Percentiles rank a stretch among this genome's conserved stretches.
These are phyloP conservation scores for Amphiduros pacificus DNA, from an alignment of 2,888 invertebrate species.

Conservation along the genomic window DNA sequence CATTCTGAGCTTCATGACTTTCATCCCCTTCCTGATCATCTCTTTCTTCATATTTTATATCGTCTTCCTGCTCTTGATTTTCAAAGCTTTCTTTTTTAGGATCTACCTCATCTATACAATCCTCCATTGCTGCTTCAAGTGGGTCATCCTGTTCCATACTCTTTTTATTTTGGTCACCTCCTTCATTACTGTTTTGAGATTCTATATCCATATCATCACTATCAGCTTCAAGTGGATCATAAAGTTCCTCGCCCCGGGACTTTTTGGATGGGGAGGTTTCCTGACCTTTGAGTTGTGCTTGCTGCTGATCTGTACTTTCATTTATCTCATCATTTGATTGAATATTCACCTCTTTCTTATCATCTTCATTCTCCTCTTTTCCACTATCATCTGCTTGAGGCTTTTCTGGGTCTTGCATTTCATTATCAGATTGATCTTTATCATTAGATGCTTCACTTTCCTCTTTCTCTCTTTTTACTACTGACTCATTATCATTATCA, in stretches of 20 bases:
- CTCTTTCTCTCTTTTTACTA: not conserved
- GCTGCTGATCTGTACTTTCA: not conserved
- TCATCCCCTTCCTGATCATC: not conserved
- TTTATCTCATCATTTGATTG: not conserved
- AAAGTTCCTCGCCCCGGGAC: not conserved
- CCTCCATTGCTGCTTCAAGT: too few relatives aligned
- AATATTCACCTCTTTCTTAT: constrained; percentile 1
- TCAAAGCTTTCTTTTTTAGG: not conserved
- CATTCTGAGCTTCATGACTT: not conserved
- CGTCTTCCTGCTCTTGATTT: not conserved
- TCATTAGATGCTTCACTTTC: not conserved
- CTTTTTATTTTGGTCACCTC: too few relatives aligned
- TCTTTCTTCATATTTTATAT: not conserved
- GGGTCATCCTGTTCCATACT: too few relatives aligned
- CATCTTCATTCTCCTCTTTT: constrained; percentile 8
- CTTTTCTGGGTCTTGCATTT: constrained; percentile 10
- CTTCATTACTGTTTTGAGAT: not conserved
- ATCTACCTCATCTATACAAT: not conserved
- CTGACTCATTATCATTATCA: not conserved
- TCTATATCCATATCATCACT: constrained; percentile 6
- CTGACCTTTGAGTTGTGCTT: not conserved
- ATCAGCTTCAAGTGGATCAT: not conserved
- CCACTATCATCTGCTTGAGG: constrained; percentile 2
- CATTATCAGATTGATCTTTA: not conserved
- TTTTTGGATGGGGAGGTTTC: too few relatives aligned